Base-by-base conservation (phyloP, 2,888 invertebrate species). In the Diarsia brunnea region DNA sequence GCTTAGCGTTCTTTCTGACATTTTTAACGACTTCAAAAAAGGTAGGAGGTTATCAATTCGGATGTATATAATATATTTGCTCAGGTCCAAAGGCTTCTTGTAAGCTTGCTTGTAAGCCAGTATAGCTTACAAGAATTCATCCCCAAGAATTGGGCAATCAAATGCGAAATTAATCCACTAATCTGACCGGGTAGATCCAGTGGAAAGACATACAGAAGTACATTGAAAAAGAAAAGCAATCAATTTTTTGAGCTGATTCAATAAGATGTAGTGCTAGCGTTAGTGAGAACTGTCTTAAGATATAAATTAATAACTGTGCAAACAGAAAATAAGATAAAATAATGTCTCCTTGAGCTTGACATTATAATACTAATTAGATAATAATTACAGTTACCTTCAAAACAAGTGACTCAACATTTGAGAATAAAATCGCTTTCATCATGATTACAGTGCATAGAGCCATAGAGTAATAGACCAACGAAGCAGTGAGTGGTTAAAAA, bases 321-420 rank as follows among this genome's bases (percentile, higher is more conserved):
- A 24, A 61, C 11, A 21, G 38, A 12, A 61, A 61, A n/a, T 61
- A 38, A 61, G 38, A 61, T 61, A 61, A 55, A 55, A 53, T 53
- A 60, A 31, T 38, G 12, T 38, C 38, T 61, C 7, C 38, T 31
- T 61, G 21, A 21, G 12, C 5, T 38, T 61, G 21, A 61, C 38
- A 38, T 61, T 38, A 38, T 61, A 38, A 61, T 38, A 61, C 21
- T 38, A 38, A 61, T n/a, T 8, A 61, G 67, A 21, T 58, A 51
- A 21, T 19, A 49, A 16, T 14, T 11, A 10, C 10, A 49, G 14
- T 49, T 14, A 10, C 21, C 67, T 3, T 51, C 7, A 14, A 19
- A 67, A 66, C 31, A 49, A 67, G 31, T 67, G n/a, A n/a, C 31
- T 31, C n/a, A 31, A 51, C 21, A 11, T 49, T 21, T 27, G 31